These are phyloP conservation scores for Petrolisthes manimaculis DNA, from an alignment of 2,888 invertebrate species.

Conservation along the genomic window DNA sequence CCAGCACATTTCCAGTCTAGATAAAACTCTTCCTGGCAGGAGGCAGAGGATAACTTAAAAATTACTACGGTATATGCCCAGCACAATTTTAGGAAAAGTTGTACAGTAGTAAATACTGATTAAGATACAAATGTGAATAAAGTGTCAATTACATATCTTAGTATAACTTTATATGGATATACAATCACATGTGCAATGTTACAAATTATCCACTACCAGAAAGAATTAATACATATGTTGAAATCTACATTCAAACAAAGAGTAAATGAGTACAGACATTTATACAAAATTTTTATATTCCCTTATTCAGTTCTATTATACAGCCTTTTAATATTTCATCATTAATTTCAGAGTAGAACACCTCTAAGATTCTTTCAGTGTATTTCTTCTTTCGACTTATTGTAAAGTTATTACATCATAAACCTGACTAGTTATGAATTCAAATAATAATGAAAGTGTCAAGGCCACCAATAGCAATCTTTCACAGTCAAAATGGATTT, in stretches of 20 bases:
- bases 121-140: neutral
- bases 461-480: constrained; percentile 14
- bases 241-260: neutral
- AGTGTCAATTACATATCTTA: neutral
- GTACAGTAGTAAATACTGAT: neutral
- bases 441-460: neutral
- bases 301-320: neutral
- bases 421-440: neutral
- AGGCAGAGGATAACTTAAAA: neutral
- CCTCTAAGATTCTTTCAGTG: constrained; percentile 18
- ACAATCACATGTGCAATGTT: constrained; percentile 6
- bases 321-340: neutral
- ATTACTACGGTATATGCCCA: no score
- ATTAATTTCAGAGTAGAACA: neutral
- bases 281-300: neutral
- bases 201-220: constrained; percentile 4
- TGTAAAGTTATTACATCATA: neutral
- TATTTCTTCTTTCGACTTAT: neutral
- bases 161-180: constrained; percentile 3
- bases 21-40: neutral
- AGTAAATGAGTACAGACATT: neutral
- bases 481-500: neutral
- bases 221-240: neutral
- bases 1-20: neutral
- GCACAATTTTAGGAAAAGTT: no score